phyloP scores from a whole-genome alignment of 2,113 vertebrate species.

The Smithornis capensis region DNA sequence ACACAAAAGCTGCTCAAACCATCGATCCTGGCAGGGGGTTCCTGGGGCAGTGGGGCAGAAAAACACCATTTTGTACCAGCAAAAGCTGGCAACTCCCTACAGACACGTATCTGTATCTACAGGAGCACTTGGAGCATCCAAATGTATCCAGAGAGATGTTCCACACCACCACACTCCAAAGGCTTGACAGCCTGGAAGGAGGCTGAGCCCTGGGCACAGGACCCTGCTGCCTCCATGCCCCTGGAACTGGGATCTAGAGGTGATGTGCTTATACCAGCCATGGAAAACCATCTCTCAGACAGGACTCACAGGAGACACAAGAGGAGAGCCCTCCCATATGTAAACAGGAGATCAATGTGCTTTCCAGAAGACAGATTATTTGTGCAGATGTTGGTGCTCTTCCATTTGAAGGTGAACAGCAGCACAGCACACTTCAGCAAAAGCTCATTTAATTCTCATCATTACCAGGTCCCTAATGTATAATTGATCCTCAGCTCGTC shows the following conservation, averaged over 20 bases:
- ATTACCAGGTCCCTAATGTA: constrained; percentile 64
- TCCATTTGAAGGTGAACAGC: constrained; percentile 52
- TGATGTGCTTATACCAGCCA: neutral
- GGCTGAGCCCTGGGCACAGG: neutral
- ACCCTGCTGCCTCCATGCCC: neutral
- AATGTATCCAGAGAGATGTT: rapidly evolving
- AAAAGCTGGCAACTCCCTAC: neutral
- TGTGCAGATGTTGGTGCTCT: constrained; percentile 70
- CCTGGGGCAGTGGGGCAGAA: neutral
- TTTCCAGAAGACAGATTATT: constrained; percentile 59
- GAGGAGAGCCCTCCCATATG: neutral
- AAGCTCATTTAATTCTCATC: constrained; percentile 73
- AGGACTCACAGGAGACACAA: neutral
- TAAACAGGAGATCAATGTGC: neutral
- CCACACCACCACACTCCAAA: neutral
- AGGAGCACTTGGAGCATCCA: neutral
- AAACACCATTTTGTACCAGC: neutral
- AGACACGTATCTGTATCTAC: neutral
- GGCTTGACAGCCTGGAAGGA: neutral
- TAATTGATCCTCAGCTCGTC: constrained; percentile 65
- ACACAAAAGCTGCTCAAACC: neutral
- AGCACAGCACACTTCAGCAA: constrained; percentile 25
- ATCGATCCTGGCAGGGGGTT: neutral
- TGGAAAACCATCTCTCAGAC: rapidly evolving
- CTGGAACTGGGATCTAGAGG: rapidly evolving